Evolutionary conservation across 2,113 vertebrate species (phyloP), one percentile per base, ranked within the genome.

Genomic region (Desmodus rotundus): DNA sequence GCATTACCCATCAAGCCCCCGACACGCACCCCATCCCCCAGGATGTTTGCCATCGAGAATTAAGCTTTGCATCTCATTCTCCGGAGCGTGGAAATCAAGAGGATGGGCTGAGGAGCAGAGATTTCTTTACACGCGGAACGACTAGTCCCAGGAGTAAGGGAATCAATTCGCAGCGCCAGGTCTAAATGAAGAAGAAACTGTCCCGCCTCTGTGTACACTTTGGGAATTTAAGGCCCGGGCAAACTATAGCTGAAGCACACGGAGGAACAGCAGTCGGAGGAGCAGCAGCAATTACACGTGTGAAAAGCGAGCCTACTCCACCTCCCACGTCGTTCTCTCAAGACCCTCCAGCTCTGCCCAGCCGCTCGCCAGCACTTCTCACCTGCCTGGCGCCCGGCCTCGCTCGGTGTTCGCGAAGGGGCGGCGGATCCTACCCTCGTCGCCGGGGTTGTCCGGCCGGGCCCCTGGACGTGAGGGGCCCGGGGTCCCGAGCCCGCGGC

Each of bases 381-480:
- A 98, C 98, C 98, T 83, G 98, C 98, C n/a, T 97, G 98, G 54
- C 98, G 95, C 26, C 93, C 97, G 33, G 96, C 3, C 15, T 98
- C 98, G 91, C 98, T 77, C 10, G 95, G 38, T 24, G 90, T 28
- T 41, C 97, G 85, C 22, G 96, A 72, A 31, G 95, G 58, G 43
- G 92, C 95, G 11, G 98, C 86, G 94, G 98, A 70, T 89, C 95
- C 94, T 24, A 93, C 61, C 80, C 97, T 67, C 73, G 89, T 72
- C 33, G 0, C 96, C 0, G 95, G 85, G 7, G 90, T 0, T 0
- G 94, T 10, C 41, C 96, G 88, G 16, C 0, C 89, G 1, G 95
- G 13, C 0, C 80, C 80, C 26, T 68, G 97, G 33, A 16, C 83
- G 1, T 58, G 91, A 33, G 96, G 41, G 3, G 87, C 97, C 26